Conservation (phyloP, 2,113 vertebrate genomes). For the Platycercus adscitus region DNA sequence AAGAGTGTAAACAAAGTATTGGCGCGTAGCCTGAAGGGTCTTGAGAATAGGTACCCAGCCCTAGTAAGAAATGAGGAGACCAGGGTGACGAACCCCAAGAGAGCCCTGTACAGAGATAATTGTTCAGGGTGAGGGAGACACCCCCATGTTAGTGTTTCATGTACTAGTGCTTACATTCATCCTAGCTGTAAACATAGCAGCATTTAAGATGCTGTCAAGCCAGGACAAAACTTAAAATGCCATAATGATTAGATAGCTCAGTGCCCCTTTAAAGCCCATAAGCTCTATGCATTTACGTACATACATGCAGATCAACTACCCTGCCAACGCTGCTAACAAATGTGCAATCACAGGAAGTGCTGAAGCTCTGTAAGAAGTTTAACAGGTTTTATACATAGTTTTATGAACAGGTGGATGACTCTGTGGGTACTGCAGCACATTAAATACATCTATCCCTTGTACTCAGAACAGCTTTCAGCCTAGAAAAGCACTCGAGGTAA, state of each 20-base stretch:
- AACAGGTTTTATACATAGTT: neutral
- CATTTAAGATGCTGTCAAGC: neutral
- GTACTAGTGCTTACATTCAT: neutral
- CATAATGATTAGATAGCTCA: neutral
- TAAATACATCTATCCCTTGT: neutral
- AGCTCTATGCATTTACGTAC: neutral
- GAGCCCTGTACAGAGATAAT: slow-evolving; percentile 51
- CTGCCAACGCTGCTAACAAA: neutral
- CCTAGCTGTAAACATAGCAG: neutral
- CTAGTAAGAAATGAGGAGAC: slow-evolving; percentile 87
- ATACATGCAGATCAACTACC: neutral
- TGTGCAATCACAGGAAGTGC: neutral
- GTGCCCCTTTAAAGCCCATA: neutral
- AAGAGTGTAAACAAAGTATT: slow-evolving; percentile 88
- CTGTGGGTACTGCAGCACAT: neutral
- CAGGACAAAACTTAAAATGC: neutral
- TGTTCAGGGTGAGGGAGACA: slow-evolving; percentile 26
- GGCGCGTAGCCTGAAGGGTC: slow-evolving; percentile 89
- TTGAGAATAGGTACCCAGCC: slow-evolving; percentile 90
- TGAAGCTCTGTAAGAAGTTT: neutral
- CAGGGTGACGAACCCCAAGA: slow-evolving; percentile 86
- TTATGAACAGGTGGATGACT: neutral
- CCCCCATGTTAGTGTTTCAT: neutral
- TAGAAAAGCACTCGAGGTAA: neutral
- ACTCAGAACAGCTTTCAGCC: neutral